Base-by-base conservation (phyloP, 2,797 vertebrate genomes). In the Pipistrellus nathusii region DNA sequence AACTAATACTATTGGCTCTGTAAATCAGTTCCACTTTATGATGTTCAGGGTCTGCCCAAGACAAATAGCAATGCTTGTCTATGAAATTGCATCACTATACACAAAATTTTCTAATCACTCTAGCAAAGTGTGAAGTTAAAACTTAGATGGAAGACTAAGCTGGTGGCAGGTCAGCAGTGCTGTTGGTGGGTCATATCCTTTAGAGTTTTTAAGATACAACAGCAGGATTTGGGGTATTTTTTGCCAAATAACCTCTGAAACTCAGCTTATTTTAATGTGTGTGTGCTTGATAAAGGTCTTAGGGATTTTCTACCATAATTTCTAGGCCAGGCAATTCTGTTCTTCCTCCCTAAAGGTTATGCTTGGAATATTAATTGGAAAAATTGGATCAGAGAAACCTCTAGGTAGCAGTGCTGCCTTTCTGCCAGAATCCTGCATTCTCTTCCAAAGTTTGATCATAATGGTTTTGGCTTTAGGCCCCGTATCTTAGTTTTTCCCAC, bases 341-440 rank as follows among this genome's bases (percentile, higher is more conserved):
- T 93, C 48, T 35, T 90, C 75, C 35, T 93, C 13, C 23, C 20
- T 73, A 77, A 95, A 85, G 3, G 25, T 69, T 94, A 35, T 69
- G 18, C 57, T 93, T 91, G 14, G 64, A 87, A 73, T 55, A 55
- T 68, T 90, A 82, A 62, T 85, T 93, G n/a, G 59, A 76, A 94
- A 95, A 80, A 82, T 23, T 93, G 69, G 55, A 86, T 92, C 41
- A 77, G 83, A 86, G 30, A 94, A 85, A 85, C 21, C 83, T 96
- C 35, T 64, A 95, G 62, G 81, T 88, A 94, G 55, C 80, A 78
- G 71, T 73, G 62, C 32, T 84, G 38, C 14, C 84, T 87, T 94
- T 88, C 69, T 96, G 46, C 41, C 59, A 88, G 38, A 41, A 64
- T 72, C 44, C 10, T 87, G 41, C 44, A 46, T 91, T 96, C 10